phyloP scores from a whole-genome alignment of 2,113 vertebrate species.

The Channa maculata region DNA sequence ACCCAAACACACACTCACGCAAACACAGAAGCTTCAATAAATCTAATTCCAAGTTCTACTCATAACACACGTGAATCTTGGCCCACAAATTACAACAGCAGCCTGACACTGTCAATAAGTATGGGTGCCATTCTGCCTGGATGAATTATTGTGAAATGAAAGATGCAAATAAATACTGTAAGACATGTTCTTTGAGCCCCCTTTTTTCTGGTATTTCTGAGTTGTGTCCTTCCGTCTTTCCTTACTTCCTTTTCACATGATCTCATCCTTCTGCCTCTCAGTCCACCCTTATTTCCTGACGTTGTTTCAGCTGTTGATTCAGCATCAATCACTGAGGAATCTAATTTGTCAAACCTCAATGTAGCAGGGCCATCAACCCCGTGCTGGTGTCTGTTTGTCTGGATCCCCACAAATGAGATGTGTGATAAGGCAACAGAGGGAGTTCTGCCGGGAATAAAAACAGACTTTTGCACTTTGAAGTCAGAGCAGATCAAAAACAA shows the following conservation, averaged over 20 bases:
- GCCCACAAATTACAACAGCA: conserved; percentile 69
- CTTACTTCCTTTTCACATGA: conserved; percentile 24
- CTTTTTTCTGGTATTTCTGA: conserved; percentile 2
- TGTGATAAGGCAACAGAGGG: conserved; percentile 76
- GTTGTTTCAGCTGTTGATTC: conserved; percentile 73
- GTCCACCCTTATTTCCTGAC: conserved; percentile 32
- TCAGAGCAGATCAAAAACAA: conserved; percentile 76
- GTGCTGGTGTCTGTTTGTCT: conserved; percentile 72
- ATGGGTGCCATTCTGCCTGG: conserved; percentile 44
- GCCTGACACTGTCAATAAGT: conserved; percentile 69
- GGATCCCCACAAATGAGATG: conserved; percentile 76
- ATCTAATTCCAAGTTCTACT: conserved; percentile 70
- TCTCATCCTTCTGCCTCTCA: conserved; percentile 11
- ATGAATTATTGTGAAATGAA: conserved; percentile 49
- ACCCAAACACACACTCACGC: conserved; percentile 31
- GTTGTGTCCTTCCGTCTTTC: conserved; percentile 1
- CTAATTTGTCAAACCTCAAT: conserved; percentile 78
- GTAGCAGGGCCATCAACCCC: conserved; percentile 65
- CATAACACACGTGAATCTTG: conserved; percentile 49
- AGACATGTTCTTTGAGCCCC: conserved; percentile 44
- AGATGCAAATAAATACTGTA: conserved; percentile 50
- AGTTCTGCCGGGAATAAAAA: conserved; percentile 74
- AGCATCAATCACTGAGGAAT: conserved; percentile 75
- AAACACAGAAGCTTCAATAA: conserved; percentile 56
- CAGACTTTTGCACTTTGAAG: conserved; percentile 81